Percentiles rank a stretch among this genome's conserved stretches.
phyloP scores from a whole-genome alignment of 2,113 vertebrate genomes.

The Euleptes europaea region DNA sequence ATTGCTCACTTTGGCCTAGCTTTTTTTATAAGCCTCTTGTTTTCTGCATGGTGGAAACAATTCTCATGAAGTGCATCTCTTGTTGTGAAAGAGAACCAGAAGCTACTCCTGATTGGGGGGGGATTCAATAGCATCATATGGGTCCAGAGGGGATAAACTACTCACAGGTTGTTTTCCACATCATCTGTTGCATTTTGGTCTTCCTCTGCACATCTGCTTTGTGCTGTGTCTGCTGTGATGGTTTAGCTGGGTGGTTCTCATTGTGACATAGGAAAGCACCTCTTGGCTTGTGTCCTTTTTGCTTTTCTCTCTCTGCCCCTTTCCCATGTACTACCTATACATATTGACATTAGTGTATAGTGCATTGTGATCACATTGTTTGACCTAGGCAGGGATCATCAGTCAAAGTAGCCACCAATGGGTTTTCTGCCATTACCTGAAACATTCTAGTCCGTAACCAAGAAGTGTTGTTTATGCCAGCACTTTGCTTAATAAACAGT shows the following conservation, averaged over 20 bases:
- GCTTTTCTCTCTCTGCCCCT: neutral
- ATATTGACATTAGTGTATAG: neutral
- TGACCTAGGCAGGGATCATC: neutral
- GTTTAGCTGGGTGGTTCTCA: neutral
- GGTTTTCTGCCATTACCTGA: neutral
- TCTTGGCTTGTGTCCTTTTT: neutral
- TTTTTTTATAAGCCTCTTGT: neutral
- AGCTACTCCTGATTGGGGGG: neutral
- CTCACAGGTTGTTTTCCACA: neutral
- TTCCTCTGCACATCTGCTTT: neutral
- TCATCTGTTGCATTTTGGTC: neutral
- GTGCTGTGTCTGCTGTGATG: neutral
- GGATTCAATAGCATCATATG: neutral
- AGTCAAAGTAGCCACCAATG: neutral
- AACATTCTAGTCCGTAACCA: neutral
- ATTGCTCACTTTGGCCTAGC: neutral
- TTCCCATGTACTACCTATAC: neutral
- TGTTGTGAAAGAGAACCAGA: neutral
- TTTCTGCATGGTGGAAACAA: neutral
- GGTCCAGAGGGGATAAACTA: neutral
- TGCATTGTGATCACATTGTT: constrained; percentile 10
- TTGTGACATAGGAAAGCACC: neutral
- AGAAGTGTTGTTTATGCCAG: neutral
- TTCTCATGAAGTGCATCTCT: neutral
- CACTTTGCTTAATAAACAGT: neutral